Evolutionary conservation across 2,888 invertebrate genomes (phyloP).

Genomic region (Bursaphelenchus okinawaensis): DNA sequence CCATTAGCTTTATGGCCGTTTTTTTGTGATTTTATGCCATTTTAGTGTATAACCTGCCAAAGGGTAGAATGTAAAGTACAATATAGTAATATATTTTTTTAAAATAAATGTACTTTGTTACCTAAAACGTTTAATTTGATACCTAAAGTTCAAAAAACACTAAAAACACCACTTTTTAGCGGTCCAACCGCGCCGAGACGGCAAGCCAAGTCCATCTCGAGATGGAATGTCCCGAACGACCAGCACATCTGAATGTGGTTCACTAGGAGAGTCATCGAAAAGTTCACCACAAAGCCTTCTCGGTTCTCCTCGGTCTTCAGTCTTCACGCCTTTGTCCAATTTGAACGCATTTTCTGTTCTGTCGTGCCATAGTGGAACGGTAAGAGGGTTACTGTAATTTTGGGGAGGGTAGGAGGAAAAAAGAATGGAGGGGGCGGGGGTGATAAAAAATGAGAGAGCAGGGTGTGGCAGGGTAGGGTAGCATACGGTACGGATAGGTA

Average conservation of each 20-base stretch:
- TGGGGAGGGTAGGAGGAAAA: too few species aligned
- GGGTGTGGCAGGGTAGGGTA: too few species aligned
- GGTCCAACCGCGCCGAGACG: not conserved
- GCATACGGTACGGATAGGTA: too few species aligned
- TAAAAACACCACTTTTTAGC: not conserved
- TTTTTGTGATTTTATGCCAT: too few species aligned
- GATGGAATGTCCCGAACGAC: not conserved
- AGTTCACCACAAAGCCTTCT: slow-evolving; percentile 7
- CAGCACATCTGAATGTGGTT: slow-evolving; percentile 7
- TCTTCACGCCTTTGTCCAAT: slow-evolving; percentile 6
- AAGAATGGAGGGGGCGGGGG: too few species aligned
- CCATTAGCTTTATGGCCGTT: too few species aligned
- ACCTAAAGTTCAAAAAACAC: not conserved
- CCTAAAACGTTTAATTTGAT: too few species aligned
- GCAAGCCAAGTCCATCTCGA: not conserved
- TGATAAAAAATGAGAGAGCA: too few species aligned
- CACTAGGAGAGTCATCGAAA: slow-evolving; percentile 5
- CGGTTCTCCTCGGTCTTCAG: slow-evolving; percentile 7
- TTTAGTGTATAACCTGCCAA: too few species aligned
- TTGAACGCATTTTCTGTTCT: not conserved
- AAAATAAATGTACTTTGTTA: too few species aligned
- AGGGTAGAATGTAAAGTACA: too few species aligned
- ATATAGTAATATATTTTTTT: too few species aligned
- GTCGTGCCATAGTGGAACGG: not conserved
- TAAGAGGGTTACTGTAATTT: not conserved